Evolutionary conservation across 2,888 invertebrate genomes (phyloP), one percentile per base, ranked within the genome.

Genomic region (Steinernema scapterisci): DNA sequence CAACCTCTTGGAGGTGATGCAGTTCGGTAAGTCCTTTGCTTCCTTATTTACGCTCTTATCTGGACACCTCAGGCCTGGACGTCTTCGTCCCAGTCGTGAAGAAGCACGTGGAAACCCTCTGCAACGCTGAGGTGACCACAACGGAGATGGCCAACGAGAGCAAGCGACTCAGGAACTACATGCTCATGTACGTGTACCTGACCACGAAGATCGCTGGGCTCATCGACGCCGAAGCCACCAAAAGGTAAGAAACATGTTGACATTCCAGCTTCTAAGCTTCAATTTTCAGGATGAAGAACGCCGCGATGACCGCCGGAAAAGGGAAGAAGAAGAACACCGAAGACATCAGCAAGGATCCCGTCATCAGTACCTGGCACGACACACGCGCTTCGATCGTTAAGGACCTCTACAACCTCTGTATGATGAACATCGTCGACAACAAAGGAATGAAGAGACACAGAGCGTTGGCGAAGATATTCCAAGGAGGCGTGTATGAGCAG

Each of bases 161-260:
- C 48, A 27, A 51, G 7, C 70, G 72, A 16, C 74, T 75, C 75
- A 45, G 56, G 38, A 70, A 77, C 52, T 72, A 48, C 38, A 45
- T 77, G 70, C 74, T 77, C 9, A 77, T 77, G 76, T 72, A 77
- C 48, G 44, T 72, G 21, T 77, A 75, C 31, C 54, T 77, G 44
- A n/a, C 72, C 9, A 31, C 72, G n/a, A 45, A 70, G 19, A 45
- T 77, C 31, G 31, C 75, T 9, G n/a, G 45, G 13, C 76, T 75
- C 21, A 31, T 74, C 31, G 76, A 77, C 51, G 63, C n/a, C 13
- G 70, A 77, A 16, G 51, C 70, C 38, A 46, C 63, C 25, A 74
- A 72, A 52, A 56, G 38, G 76, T 76, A 44, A 44, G 45, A 44
- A 44, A 7, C 9, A 44, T 44, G 45, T 44, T 44, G n/a, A n/a